Base-by-base conservation (phyloP, 2,888 invertebrate genomes). In the Noctua comes region DNA sequence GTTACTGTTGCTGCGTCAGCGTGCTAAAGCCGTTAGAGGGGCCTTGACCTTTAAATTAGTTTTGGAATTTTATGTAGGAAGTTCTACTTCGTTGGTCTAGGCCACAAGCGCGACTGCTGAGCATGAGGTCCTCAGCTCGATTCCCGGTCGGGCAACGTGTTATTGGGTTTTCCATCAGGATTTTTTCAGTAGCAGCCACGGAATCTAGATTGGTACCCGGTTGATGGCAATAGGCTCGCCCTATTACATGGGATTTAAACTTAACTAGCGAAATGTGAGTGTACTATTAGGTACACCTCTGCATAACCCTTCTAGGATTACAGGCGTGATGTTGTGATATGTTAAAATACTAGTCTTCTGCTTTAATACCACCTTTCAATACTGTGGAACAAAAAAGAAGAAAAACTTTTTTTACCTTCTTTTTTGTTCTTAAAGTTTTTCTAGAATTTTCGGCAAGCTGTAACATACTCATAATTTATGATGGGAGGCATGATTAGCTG, bases 401-500 rank as follows among this genome's bases (percentile, higher is more conserved):
- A 11, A n/a, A 54, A n/a, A 0, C 6, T n/a, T 5, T 13, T 13
- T 57, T 57, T 57, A 40, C 40, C 40, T 40, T 40, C 5, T 40
- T 40, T 40, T 40, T 8, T 40, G 51, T 24, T 54, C 54, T 10
- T 62, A 31, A 8, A 54, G 21, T 24, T 54, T 24, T 40, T 81
- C 65, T 74, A 40, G 82, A 81, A 81, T 11, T 57, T 73, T 40
- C 40, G 27, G 27, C n/a, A 27, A 10, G 0, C n/a, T 46, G 0
- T 13, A 11, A 27, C 13, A 1, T 13, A 43, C 13, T 3, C 8
- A 40, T 18, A 43, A 66, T 43, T 66, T 43, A 36, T 72, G 18
- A 54, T 54, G 51, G 18, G 43, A 4, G 24, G 21, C 21, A 31
- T 66, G 48, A 59, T 66, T 21, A 43, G 24, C 31, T n/a, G 51